Conservation (phyloP, 2,797 vertebrate genomes). For the Megalops cyprinoides region DNA sequence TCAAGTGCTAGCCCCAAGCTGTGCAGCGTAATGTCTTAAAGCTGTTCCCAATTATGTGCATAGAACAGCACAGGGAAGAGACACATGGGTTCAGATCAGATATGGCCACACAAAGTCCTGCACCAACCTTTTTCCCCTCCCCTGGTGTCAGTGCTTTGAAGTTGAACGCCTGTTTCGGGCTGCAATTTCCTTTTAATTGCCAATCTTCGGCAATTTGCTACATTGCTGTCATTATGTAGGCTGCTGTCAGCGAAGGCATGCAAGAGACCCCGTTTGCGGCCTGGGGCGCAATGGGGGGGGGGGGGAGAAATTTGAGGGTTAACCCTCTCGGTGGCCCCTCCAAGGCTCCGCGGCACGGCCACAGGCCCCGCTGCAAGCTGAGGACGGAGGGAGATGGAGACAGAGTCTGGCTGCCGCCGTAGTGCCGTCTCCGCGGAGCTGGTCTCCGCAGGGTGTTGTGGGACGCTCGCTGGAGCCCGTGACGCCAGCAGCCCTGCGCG, state of each 20-base stretch:
- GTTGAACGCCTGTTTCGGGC: neutral
- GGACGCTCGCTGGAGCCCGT: too few relatives aligned
- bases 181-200: slow-evolving; percentile 14
- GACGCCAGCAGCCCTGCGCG: too few relatives aligned
- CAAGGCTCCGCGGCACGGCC: too few relatives aligned
- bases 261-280: neutral
- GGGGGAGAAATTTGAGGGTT: neutral
- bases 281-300: neutral
- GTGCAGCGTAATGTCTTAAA: neutral
- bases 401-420: too few relatives aligned
- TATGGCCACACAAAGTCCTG: neutral
- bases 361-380: too few relatives aligned
- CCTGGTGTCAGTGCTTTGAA: slow-evolving; percentile 2
- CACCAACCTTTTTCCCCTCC: neutral
- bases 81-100: neutral
- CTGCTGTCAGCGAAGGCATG: neutral
- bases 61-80: neutral
- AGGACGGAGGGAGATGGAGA: neutral
- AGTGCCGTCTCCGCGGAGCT: too few relatives aligned
- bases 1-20: neutral
- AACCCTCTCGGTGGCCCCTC: neutral
- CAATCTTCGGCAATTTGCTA: slow-evolving; percentile 12
- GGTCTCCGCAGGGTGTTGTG: too few relatives aligned
- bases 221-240: neutral
- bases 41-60: neutral